Evolutionary conservation across 2,797 vertebrate species (phyloP).

Genomic region (Lutjanus campechanus): DNA sequence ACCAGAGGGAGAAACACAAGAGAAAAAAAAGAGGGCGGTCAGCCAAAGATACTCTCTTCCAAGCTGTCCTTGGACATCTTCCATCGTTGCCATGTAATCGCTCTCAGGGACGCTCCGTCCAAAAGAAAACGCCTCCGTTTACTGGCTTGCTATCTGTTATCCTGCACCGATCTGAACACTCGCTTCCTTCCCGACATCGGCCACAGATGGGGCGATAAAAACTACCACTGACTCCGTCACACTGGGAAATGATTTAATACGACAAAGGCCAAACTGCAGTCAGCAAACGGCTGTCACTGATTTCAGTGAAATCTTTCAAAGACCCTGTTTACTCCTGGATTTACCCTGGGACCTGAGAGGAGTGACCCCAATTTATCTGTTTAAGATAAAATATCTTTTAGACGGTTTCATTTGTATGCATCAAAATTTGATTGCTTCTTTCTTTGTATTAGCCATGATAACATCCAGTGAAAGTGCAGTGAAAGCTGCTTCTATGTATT

Average conservation of each 20-base stretch:
- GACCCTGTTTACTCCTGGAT: not conserved
- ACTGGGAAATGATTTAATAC: slow-evolving; percentile 14
- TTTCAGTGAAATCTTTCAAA: not conserved
- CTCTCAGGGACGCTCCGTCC: slow-evolving; percentile 56
- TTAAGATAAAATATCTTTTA: too few relatives aligned
- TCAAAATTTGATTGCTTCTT: too few relatives aligned
- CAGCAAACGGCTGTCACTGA: slow-evolving; percentile 5
- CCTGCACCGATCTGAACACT: slow-evolving; percentile 41
- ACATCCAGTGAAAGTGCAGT: too few relatives aligned
- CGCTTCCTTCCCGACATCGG: slow-evolving; percentile 31
- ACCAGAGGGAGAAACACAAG: slow-evolving; percentile 18
- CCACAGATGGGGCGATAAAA: slow-evolving; percentile 50
- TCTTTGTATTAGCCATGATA: too few relatives aligned
- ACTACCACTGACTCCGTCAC: not conserved
- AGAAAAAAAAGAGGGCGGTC: slow-evolving; percentile 13
- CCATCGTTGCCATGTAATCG: slow-evolving; percentile 62
- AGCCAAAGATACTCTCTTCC: slow-evolving; percentile 47
- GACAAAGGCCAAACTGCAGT: slow-evolving; percentile 33
- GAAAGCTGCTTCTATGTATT: too few relatives aligned
- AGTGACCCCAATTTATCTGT: not conserved
- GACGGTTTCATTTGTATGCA: too few relatives aligned
- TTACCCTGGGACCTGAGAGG: not conserved
- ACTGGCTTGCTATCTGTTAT: slow-evolving; percentile 44
- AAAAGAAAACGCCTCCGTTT: slow-evolving; percentile 56
- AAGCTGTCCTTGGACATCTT: slow-evolving; percentile 62